phyloP scores from a whole-genome alignment of 2,113 vertebrate species.

The Marmota monax region DNA sequence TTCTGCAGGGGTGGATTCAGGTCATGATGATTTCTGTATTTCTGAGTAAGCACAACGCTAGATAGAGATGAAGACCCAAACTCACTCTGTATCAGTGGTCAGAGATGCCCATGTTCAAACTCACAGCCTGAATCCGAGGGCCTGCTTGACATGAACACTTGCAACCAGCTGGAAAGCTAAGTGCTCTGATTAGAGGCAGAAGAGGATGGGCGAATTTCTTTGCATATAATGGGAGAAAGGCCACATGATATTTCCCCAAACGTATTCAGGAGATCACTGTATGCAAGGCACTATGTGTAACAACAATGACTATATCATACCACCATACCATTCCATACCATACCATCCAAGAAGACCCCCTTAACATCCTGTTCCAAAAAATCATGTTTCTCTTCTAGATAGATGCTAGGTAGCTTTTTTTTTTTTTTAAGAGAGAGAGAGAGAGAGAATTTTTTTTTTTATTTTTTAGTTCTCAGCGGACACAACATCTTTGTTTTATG shows the following conservation, averaged over 20 bases:
- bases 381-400: background rate
- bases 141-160: conserved; percentile 24
- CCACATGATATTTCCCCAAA: background rate
- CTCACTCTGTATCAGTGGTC: background rate
- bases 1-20: background rate
- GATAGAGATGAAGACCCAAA: background rate
- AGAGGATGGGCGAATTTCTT: background rate
- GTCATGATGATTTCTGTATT: background rate
- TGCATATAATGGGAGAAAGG: background rate
- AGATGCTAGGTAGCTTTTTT: background rate
- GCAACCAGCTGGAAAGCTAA: background rate
- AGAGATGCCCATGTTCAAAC: background rate
- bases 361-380: background rate
- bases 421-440: too few relatives aligned
- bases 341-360: background rate
- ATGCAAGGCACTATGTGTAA: background rate
- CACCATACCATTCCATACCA: background rate
- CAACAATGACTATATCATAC: background rate
- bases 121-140: background rate
- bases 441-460: too few relatives aligned
- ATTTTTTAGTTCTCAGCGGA: too few relatives aligned
- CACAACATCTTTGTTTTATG: too few relatives aligned
- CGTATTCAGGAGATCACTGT: background rate
- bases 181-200: background rate
- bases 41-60: background rate